Evolutionary conservation across 2,113 vertebrate genomes (phyloP).

Genomic region (Bagarius yarrelli): DNA sequence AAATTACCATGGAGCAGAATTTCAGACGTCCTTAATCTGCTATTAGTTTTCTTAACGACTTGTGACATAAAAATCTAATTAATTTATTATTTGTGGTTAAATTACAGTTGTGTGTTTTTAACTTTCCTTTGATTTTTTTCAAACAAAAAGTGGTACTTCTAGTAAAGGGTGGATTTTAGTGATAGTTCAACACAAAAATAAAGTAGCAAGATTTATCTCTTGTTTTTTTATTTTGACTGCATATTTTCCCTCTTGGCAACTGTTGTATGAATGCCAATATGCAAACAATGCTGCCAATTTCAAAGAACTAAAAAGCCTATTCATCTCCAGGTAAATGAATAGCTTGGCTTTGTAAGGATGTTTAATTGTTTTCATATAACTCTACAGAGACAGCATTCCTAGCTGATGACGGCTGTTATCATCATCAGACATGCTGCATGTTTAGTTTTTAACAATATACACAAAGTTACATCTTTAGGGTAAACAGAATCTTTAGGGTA

Average conservation of each 20-base stretch:
- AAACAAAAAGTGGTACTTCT: not conserved
- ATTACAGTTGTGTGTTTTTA: not conserved
- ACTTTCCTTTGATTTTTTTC: not conserved
- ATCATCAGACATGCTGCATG: not conserved
- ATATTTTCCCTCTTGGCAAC: not conserved
- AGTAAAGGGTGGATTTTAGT: not conserved
- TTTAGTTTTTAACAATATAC: not conserved
- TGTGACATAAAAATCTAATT: not conserved
- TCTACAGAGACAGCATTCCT: not conserved
- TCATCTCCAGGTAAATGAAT: not conserved
- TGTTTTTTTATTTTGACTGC: not conserved
- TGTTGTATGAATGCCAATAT: not conserved
- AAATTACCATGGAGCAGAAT: not conserved
- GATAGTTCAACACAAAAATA: not conserved
- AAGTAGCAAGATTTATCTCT: not conserved
- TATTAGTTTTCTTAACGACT: not conserved
- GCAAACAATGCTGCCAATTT: not conserved
- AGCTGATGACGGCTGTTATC: not conserved
- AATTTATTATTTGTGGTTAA: not conserved
- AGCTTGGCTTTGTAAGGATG: not conserved
- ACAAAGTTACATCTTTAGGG: not conserved
- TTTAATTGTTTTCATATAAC: slow-evolving; percentile 1
- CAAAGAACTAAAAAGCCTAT: not conserved
- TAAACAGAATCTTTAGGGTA: too few relatives aligned
- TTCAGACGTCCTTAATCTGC: slow-evolving; percentile 1